Conservation (phyloP, 1,140 invertebrate species). For the Brachionus asplanchnoidis region DNA sequence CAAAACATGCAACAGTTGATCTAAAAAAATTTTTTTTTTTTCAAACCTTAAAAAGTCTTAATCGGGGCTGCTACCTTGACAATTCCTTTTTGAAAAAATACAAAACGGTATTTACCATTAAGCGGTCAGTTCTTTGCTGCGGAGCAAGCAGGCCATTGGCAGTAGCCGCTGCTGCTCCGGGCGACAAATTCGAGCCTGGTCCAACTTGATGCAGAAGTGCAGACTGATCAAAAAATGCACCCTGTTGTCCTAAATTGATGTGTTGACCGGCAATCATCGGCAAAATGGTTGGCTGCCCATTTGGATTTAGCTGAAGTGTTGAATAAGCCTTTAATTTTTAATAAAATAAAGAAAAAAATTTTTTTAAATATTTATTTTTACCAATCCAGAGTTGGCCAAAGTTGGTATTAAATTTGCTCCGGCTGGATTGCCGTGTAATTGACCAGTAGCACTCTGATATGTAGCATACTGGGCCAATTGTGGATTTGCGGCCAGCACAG, state of each 20-base stretch:
- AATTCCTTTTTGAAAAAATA: background rate
- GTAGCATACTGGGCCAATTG: slow-evolving; percentile 4
- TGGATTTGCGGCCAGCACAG: background rate
- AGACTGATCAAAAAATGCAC: background rate
- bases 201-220: background rate
- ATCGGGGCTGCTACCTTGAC: background rate
- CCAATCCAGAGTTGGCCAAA: background rate
- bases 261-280: background rate
- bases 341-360: background rate
- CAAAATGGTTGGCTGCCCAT: background rate
- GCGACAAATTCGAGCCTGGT: background rate
- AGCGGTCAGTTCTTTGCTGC: slow-evolving; percentile 32
- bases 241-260: background rate
- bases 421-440: background rate
- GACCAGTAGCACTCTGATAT: background rate
- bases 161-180: slow-evolving; percentile 6
- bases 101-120: slow-evolving; percentile 12
- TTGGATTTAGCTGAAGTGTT: background rate
- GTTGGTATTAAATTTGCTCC: background rate
- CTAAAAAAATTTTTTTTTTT: slow-evolving; percentile 20
- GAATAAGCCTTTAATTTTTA: background rate
- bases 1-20: background rate
- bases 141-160: slow-evolving; percentile 26
- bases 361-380: background rate
- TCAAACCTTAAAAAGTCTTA: background rate